phyloP scores from a whole-genome alignment of 2,113 vertebrate genomes.

The Nothobranchius furzeri region DNA sequence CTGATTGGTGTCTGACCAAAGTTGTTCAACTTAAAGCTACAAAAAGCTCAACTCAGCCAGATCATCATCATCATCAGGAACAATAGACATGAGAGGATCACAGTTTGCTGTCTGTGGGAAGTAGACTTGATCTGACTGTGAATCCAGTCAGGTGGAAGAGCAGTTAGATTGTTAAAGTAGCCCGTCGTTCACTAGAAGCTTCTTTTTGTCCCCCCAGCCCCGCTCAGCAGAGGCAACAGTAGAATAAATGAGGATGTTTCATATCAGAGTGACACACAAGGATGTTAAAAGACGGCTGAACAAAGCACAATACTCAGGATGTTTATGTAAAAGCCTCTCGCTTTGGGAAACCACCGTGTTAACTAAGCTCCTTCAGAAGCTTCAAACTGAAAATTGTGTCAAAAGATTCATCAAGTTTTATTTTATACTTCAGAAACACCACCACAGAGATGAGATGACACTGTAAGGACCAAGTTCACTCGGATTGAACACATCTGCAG shows the following conservation, averaged over 20 bases:
- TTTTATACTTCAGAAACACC: neutral
- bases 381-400: no score
- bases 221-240: slow-evolving; percentile 9
- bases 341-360: neutral
- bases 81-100: slow-evolving; percentile 49
- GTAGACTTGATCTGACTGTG: slow-evolving; percentile 55
- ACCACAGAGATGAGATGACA: no score
- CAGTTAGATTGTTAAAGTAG: slow-evolving; percentile 43
- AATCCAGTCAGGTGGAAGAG: slow-evolving; percentile 65
- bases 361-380: neutral
- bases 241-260: slow-evolving; percentile 1
- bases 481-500: no score
- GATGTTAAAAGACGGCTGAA: slow-evolving; percentile 7
- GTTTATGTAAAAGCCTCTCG: slow-evolving; percentile 6
- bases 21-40: neutral
- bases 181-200: slow-evolving; percentile 16
- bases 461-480: no score
- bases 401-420: neutral
- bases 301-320: neutral
- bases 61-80: slow-evolving; percentile 1
- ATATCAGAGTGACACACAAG: slow-evolving; percentile 3
- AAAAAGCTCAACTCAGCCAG: slow-evolving; percentile 6
- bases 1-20: neutral
- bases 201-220: neutral
- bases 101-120: slow-evolving; percentile 72